Base-by-base conservation (phyloP, 30 jellyfish, hydroid and myxozoan genomes). In the Aurelia aurita region DNA sequence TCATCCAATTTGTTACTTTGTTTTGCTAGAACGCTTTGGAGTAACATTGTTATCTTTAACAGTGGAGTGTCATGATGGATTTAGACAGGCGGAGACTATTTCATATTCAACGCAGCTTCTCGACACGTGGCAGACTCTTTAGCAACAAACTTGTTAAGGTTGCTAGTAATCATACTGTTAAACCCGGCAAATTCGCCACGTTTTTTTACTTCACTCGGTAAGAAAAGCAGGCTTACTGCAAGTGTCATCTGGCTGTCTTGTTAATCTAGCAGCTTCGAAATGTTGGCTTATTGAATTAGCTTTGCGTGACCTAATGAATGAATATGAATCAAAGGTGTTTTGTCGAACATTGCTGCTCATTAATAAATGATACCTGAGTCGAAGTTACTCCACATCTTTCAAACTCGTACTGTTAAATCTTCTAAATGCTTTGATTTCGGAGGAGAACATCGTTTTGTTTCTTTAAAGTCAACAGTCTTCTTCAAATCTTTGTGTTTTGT, bases 221-320 rank as follows among this genome's bases (percentile, higher is more conserved):
- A 12, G 58, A 32, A 26, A 32, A 67, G 58, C 21, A 28, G 79
- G 79, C 79, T 58, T 67, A 67, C 32, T 18, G 73, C 72, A 21
- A 20, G 72, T 47, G 72, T 73, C 85, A 73, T 73, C 55, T 73
- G 85, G 58, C 29, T 51, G 55, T 39, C 51, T 39, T 39, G 51
- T 39, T 39, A 39, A 39, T 39, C 28, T 57, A 16, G 25, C 31
- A 21, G 29, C 69, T 19, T 28, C 44, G 47, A 47, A 49, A 54
- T 32, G 45, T 61, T 78, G 65, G 62, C 45, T 59, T 78, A 61
- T 59, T 78, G 43, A 67, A 59, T 78, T 45, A 78, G 25, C 80
- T 78, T 78, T 58, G 80, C 89, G 77, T 78, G 89, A 78, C 89
- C 89, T 26, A 73, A 70, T 73, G 85, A 73, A 39, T 39, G 51